Conservation (phyloP, 2,797 vertebrate genomes). For the Geotrypetes seraphini region DNA sequence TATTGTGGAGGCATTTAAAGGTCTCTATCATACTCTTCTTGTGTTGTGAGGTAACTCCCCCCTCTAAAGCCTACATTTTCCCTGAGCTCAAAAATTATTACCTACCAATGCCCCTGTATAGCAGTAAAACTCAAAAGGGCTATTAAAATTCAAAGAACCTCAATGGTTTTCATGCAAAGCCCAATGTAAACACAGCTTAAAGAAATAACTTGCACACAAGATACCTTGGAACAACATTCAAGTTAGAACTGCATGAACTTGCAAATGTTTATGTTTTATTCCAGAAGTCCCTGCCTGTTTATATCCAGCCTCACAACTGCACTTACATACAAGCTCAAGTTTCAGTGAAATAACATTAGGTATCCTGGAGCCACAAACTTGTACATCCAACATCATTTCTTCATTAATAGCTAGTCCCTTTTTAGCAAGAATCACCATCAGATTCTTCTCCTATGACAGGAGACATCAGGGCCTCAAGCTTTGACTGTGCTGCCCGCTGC, state of each 20-base stretch:
- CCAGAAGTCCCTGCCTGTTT: slow-evolving; percentile 46
- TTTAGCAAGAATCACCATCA: slow-evolving; percentile 38
- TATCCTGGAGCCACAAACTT: slow-evolving; percentile 37
- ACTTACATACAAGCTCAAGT: slow-evolving; percentile 36
- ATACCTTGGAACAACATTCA: slow-evolving; percentile 44
- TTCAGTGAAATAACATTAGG: slow-evolving; percentile 25
- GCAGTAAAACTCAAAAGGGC: no score
- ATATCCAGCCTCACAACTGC: slow-evolving; percentile 44
- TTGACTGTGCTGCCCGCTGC: slow-evolving; percentile 36
- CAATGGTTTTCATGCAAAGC: no score
- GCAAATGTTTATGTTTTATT: slow-evolving; percentile 44
- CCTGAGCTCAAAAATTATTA: no score
- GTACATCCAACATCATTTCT: slow-evolving; percentile 43
- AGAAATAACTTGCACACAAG: slow-evolving; percentile 22
- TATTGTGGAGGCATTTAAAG: no score
- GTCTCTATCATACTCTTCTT: no score
- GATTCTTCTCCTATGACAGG: slow-evolving; percentile 44
- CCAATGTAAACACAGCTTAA: slow-evolving; percentile 33
- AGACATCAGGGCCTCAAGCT: slow-evolving; percentile 42
- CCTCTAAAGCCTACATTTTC: no score
- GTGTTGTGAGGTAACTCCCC: no score
- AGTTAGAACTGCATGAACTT: slow-evolving; percentile 43
- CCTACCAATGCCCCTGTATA: no score
- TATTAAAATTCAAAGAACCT: no score
- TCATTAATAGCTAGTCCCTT: slow-evolving; percentile 37